phyloP scores from a whole-genome alignment of 2,797 vertebrate species.

The Cyclopterus lumpus region DNA sequence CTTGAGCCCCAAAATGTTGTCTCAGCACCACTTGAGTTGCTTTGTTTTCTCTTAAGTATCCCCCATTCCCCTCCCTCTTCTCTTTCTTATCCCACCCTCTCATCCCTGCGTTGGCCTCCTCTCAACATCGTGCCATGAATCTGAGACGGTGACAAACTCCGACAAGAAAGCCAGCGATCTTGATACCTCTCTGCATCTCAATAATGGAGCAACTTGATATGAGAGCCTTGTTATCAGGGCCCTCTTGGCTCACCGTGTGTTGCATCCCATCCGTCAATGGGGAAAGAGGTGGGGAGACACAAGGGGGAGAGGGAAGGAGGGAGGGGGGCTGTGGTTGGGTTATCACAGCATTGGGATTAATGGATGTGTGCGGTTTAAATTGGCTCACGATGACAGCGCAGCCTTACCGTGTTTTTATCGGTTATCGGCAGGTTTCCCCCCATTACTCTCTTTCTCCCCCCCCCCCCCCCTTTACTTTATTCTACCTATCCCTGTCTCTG shows the following conservation, averaged over 20 bases:
- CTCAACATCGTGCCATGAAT: constrained; percentile 80
- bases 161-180: constrained; percentile 84
- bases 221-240: constrained; percentile 83
- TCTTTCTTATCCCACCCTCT: constrained; percentile 35
- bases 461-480: constrained; percentile 8
- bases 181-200: constrained; percentile 84
- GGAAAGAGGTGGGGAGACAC: constrained; percentile 41
- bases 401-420: constrained; percentile 68
- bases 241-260: constrained; percentile 78
- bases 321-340: constrained; percentile 48
- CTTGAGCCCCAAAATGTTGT: constrained; percentile 80
- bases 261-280: constrained; percentile 85
- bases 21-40: constrained; percentile 80
- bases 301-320: constrained; percentile 5
- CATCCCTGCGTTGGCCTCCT: constrained; percentile 68
- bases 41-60: constrained; percentile 74
- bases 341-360: constrained; percentile 73
- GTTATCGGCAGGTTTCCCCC: constrained; percentile 64
- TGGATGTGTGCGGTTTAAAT: constrained; percentile 70
- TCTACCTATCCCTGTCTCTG: constrained; percentile 36
- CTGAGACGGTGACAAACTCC: constrained; percentile 85
- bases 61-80: constrained; percentile 22
- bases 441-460: constrained; percentile 55
- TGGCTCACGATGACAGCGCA: constrained; percentile 65
- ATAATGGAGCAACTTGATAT: constrained; percentile 82